phyloP scores from a whole-genome alignment of 2,113 vertebrate genomes.

The Stigmatopora nigra region DNA sequence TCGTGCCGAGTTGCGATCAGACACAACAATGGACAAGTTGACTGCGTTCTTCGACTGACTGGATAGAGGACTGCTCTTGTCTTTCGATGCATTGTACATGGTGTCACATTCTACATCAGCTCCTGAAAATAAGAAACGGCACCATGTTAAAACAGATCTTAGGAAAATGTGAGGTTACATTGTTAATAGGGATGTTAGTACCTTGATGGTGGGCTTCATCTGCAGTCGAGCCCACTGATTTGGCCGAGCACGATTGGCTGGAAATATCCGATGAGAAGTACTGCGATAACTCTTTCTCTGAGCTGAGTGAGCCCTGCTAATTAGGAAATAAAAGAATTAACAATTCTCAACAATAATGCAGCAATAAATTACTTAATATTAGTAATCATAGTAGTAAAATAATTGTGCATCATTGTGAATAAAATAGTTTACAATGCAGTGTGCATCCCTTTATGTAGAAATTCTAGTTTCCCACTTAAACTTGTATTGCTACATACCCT shows the following conservation, averaged over 20 bases:
- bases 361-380: no score
- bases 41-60: slow-evolving; percentile 59
- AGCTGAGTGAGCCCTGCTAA: slow-evolving; percentile 79
- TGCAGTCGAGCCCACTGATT: slow-evolving; percentile 66
- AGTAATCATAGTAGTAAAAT: no score
- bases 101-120: slow-evolving; percentile 51
- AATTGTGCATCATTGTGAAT: no score
- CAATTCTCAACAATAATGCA: no score
- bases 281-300: slow-evolving; percentile 82
- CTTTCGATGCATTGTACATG: slow-evolving; percentile 31
- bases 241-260: slow-evolving; percentile 68
- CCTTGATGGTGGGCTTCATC: slow-evolving; percentile 74
- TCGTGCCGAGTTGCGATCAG: slow-evolving; percentile 70
- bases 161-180: slow-evolving; percentile 50
- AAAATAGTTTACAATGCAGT: no score
- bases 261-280: slow-evolving; percentile 74
- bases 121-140: slow-evolving; percentile 12
- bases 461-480: background rate
- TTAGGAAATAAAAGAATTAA: background rate
- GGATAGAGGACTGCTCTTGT: slow-evolving; percentile 28
- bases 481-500: slow-evolving; percentile 52
- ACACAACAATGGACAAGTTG: slow-evolving; percentile 64
- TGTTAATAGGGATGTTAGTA: slow-evolving; percentile 66
- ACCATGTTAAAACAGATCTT: background rate
- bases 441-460: no score